phyloP scores from a whole-genome alignment of 2,113 vertebrate genomes.

The Spizaetus ornatus region DNA sequence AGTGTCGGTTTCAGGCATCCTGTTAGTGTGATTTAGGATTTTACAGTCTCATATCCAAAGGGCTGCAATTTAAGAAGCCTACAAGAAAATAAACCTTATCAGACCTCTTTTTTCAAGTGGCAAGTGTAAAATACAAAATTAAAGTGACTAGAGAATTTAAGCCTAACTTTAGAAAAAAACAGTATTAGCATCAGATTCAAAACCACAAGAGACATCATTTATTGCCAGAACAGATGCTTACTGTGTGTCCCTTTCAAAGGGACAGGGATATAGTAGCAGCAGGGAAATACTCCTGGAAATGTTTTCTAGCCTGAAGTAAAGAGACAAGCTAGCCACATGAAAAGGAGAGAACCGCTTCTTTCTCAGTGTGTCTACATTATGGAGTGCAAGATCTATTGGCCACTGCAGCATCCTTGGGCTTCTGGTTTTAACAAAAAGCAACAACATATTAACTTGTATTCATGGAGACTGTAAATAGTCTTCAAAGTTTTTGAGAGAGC shows the following conservation, averaged over 20 bases:
- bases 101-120: neutral
- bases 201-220: neutral
- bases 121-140: neutral
- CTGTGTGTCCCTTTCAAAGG: neutral
- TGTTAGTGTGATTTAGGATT: neutral
- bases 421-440: neutral
- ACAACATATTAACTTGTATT: neutral
- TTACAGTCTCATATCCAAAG: neutral
- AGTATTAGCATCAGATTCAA: neutral
- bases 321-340: neutral
- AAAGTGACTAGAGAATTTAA: neutral
- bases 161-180: neutral
- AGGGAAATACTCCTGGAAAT: neutral
- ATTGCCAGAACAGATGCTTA: neutral
- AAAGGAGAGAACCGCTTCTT: neutral
- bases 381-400: neutral
- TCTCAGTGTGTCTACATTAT: accelerated
- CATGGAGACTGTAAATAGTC: neutral
- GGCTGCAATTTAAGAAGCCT: neutral
- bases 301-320: neutral
- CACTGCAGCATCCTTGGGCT: neutral
- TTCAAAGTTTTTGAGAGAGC: neutral
- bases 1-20: neutral
- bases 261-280: neutral
- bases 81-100: neutral